These are phyloP conservation scores for Adela reaumurella DNA, from an alignment of 2,888 invertebrate species.

Conservation along the genomic window DNA sequence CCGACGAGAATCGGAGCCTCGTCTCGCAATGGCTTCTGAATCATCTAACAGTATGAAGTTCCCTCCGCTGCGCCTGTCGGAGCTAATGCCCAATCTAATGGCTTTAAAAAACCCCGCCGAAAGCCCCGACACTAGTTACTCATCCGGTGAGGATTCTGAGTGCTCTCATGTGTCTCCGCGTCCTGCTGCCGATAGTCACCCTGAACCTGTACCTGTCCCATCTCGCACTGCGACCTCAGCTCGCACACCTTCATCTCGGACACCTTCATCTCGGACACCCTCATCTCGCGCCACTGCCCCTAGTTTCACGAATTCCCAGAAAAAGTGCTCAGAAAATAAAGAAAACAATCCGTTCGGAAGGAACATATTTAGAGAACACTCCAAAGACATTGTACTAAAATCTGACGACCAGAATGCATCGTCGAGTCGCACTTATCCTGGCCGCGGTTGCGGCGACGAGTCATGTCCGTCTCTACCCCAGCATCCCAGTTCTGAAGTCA, in stretches of 20 bases:
- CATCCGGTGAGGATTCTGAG: slow-evolving; percentile 34
- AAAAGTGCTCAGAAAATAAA: slow-evolving; percentile 20
- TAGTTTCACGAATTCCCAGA: slow-evolving; percentile 24
- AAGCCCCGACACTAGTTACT: slow-evolving; percentile 27
- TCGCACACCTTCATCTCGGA: slow-evolving; percentile 11
- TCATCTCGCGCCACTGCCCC: too few species aligned
- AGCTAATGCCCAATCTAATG: slow-evolving; percentile 37
- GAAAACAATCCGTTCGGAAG: slow-evolving; percentile 23
- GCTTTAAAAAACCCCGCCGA: slow-evolving; percentile 26
- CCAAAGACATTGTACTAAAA: slow-evolving; percentile 23
- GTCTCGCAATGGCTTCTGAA: slow-evolving; percentile 17
- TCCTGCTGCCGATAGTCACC: slow-evolving; percentile 16
- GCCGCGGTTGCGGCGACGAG: slow-evolving; percentile 20
- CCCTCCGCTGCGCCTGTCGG: slow-evolving; percentile 45
- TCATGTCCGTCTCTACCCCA: slow-evolving; percentile 15
- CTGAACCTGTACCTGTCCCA: too few species aligned
- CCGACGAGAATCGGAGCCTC: too few species aligned
- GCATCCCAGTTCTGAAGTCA: slow-evolving; percentile 20
- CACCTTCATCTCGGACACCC: slow-evolving; percentile 2
- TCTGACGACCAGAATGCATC: slow-evolving; percentile 21
- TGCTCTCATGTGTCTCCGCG: slow-evolving; percentile 27
- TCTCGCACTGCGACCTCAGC: slow-evolving; percentile 1
- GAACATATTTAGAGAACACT: slow-evolving; percentile 24
- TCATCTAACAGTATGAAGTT: slow-evolving; percentile 41
- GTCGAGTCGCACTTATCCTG: slow-evolving; percentile 22